A percentile compares a stretch with the other conserved stretches of the same genome.
Evolutionary conservation across 2,113 vertebrate genomes (phyloP).

Genomic region (Numenius arquata): DNA sequence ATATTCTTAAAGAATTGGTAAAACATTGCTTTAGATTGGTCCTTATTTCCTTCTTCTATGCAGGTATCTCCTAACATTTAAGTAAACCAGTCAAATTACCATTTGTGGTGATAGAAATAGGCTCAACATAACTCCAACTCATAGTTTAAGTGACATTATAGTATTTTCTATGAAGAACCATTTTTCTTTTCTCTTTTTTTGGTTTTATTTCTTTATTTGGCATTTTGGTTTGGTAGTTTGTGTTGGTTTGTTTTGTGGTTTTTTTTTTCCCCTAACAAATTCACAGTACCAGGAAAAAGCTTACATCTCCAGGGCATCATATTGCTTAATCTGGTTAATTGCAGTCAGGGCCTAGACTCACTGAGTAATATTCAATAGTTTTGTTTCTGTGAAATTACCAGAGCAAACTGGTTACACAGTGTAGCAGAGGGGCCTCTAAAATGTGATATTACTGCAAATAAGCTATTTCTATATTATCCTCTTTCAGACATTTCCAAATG

Average conservation of each 20-base stretch:
- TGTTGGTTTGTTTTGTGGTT: not conserved
- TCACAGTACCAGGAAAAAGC: not conserved
- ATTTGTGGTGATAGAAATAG: not conserved
- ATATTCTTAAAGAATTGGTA: not conserved
- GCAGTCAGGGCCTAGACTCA: not conserved
- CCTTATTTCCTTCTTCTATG: not conserved
- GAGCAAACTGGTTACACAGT: not conserved
- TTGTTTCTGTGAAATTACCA: not conserved
- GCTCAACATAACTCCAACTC: not conserved
- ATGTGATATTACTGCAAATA: not conserved
- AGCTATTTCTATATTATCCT: not conserved
- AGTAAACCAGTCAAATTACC: not conserved
- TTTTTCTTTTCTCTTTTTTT: not conserved
- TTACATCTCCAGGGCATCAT: not conserved
- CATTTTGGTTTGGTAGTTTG: fast-evolving
- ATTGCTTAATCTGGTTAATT: not conserved
- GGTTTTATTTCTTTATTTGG: not conserved
- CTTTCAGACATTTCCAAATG: constrained; percentile 30
- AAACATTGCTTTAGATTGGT: not conserved
- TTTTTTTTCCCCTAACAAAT: fast-evolving
- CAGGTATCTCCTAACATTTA: not conserved
- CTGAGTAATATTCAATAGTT: not conserved
- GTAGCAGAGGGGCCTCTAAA: not conserved
- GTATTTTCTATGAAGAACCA: not conserved
- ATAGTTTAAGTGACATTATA: not conserved